These are phyloP conservation scores for Rhynchopsitta pachyrhyncha DNA, from an alignment of 2,113 vertebrate species.

Conservation along the genomic window DNA sequence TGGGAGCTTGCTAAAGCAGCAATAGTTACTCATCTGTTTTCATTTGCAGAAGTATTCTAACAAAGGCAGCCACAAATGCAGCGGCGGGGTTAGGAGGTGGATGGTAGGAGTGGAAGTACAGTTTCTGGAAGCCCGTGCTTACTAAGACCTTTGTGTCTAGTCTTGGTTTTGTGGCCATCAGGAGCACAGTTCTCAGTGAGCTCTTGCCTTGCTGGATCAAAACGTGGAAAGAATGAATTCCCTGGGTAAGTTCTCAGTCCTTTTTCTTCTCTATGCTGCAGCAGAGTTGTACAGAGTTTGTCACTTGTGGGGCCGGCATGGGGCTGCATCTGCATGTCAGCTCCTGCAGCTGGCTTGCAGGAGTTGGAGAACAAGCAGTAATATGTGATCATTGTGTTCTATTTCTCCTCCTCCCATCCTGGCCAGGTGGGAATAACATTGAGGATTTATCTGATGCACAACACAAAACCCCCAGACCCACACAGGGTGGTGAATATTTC, in stretches of 20 bases:
- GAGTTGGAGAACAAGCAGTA: not conserved
- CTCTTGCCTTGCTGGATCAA: slow-evolving; percentile 34
- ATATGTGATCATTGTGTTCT: not conserved
- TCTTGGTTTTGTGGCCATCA: slow-evolving; percentile 34
- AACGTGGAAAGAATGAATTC: slow-evolving; percentile 58
- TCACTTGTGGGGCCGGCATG: not conserved
- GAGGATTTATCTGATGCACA: not conserved
- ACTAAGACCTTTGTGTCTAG: slow-evolving; percentile 37
- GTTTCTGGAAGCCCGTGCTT: slow-evolving; percentile 48
- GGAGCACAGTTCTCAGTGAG: not conserved
- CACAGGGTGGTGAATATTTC: not conserved
- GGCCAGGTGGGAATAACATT: not conserved
- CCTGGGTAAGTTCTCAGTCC: slow-evolving; percentile 70
- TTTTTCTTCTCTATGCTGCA: not conserved
- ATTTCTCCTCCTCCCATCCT: not conserved
- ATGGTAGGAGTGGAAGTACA: slow-evolving; percentile 63
- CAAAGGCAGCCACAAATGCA: slow-evolving; percentile 63
- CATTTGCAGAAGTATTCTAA: slow-evolving; percentile 81
- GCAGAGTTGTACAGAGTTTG: not conserved
- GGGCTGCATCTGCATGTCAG: not conserved
- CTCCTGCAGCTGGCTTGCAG: not conserved
- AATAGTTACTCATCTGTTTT: slow-evolving; percentile 77
- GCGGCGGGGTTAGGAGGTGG: slow-evolving; percentile 66
- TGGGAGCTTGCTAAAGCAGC: slow-evolving; percentile 66
- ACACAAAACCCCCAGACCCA: not conserved